Evolutionary conservation across 1,140 invertebrate species (phyloP), one percentile per base, ranked within the genome.

Genomic region (Heliothis virescens): DNA sequence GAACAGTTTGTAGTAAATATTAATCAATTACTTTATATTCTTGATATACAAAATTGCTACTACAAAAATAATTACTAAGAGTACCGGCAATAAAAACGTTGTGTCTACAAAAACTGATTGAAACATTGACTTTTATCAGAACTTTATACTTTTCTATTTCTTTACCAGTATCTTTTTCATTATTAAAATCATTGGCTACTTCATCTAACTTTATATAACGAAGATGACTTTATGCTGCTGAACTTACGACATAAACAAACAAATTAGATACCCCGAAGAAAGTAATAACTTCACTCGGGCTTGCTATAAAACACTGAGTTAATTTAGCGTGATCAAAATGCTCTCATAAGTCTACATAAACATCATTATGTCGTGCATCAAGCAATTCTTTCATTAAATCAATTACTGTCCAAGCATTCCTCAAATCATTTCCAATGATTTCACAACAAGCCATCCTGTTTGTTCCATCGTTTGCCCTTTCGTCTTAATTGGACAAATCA

Each of bases 401-500:
- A 76, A 63, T 76, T 76, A 76, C 59, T 48, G 60, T 65, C 21
- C 60, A 63, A 76, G 74, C 60, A 63, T 76, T 63, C 74, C 50
- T 63, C 74, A 63, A 76, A 76, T 65, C 74, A 76, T 76, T 76
- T 63, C 60, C 59, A 82, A 86, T 86, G 84, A 86, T 83, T 83
- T 75, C 82, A 65, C 72, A 84, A 84, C 81, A 86, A 83, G 84
- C 48, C 59, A 76, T 65, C 60, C 59, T 76, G 59, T 60, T 48
- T 52, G 60, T 76, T 65, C 59, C 60, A 48, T 79, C 75, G 62
- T 59, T 79, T 82, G 76, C 85, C 85, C 82, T 86, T 80, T 73
- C 78, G 83, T 81, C 79, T 72, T 89, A 89, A 91, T 90, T 89
- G 90, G 86, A 89, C 88, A 85, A 90, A 90, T 88, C 83, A 92